These are phyloP conservation scores for Tenthredo mesomela DNA, from an alignment of 2,888 invertebrate species.

Conservation along the genomic window DNA sequence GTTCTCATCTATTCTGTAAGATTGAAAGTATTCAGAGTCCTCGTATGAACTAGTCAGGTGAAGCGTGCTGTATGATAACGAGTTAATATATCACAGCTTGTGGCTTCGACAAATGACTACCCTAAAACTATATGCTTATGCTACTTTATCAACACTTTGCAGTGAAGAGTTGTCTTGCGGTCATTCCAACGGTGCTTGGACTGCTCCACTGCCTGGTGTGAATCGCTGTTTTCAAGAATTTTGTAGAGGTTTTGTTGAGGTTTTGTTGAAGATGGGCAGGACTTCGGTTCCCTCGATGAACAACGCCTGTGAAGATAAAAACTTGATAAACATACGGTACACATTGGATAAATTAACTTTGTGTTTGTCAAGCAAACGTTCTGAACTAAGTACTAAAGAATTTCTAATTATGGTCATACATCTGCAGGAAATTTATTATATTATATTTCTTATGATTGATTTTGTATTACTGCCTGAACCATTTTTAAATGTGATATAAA, in stretches of 20 bases:
- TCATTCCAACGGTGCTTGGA: constrained; percentile 78
- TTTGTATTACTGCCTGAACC: too few species aligned
- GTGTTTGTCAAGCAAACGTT: not conserved
- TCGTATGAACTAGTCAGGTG: too few species aligned
- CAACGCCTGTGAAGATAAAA: constrained; percentile 84
- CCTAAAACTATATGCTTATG: not conserved
- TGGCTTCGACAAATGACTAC: too few species aligned
- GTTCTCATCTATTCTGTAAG: too few species aligned
- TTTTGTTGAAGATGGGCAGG: constrained; percentile 96
- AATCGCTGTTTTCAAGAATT: constrained; percentile 90
- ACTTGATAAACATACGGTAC: not conserved
- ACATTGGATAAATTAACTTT: not conserved
- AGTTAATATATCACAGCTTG: too few species aligned
- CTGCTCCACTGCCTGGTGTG: constrained; percentile 96
- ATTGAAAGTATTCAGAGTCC: too few species aligned
- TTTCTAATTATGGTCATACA: too few species aligned
- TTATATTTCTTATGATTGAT: too few species aligned
- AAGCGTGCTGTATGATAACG: too few species aligned
- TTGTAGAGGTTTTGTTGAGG: constrained; percentile 96
- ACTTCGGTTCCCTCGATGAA: constrained; percentile 98
- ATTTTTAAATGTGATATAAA: too few species aligned
- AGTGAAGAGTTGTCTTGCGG: constrained; percentile 70
- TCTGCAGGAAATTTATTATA: too few species aligned
- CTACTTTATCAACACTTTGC: not conserved
- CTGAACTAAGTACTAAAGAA: not conserved